A percentile compares a stretch with the other conserved stretches of the same genome.
These are phyloP conservation scores for Cossypha polioptera DNA, from an alignment of 2,797 vertebrate genomes.

Conservation along the genomic window DNA sequence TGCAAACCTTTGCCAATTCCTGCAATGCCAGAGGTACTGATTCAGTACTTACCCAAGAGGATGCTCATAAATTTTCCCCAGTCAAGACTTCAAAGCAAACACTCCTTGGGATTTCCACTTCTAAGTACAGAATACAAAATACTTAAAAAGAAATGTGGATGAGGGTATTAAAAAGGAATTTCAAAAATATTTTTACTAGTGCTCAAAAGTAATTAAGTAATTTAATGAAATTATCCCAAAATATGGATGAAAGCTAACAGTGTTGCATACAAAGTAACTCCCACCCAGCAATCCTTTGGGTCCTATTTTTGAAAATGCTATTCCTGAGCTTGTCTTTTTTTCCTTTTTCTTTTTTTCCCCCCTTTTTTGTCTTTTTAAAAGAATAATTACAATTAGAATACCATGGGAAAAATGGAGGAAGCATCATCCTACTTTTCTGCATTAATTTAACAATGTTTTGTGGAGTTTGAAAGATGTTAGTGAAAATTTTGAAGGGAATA, in stretches of 20 bases:
- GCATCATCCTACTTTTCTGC: not conserved
- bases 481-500: not conserved
- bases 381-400: not conserved
- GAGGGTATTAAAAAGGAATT: not conserved
- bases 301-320: not conserved
- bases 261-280: not conserved
- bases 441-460: not conserved
- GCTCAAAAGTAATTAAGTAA: not conserved
- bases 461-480: not conserved
- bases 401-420: not conserved
- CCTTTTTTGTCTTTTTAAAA: not conserved
- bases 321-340: too few relatives aligned
- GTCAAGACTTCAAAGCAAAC: not conserved
- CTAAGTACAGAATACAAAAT: not conserved
- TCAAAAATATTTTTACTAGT: rapidly evolving
- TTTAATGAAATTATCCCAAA: not conserved
- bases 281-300: not conserved
- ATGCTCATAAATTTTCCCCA: not conserved
- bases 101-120: not conserved
- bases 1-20: not conserved
- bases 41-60: not conserved
- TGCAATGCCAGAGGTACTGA: not conserved
- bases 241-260: not conserved
- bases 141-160: not conserved
- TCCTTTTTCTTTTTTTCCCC: too few relatives aligned